Conservation (phyloP, 2,888 invertebrate genomes). For the Dicycla oo region DNA sequence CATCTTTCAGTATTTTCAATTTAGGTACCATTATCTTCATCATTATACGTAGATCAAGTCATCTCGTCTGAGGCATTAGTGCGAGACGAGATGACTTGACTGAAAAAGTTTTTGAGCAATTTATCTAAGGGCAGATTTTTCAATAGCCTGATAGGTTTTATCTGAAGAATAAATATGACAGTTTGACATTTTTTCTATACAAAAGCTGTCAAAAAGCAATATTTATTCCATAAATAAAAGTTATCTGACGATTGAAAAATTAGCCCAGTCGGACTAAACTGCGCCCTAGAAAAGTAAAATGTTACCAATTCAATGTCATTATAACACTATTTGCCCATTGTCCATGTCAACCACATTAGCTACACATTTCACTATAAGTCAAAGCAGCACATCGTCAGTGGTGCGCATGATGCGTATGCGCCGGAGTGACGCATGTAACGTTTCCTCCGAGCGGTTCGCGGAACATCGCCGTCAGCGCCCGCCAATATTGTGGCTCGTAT, state of each 20-base stretch:
- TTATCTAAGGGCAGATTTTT: no score
- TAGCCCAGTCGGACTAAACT: neutral
- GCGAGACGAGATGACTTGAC: no score
- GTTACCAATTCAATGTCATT: neutral
- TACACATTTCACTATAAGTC: conserved; percentile 15
- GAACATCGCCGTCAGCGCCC: conserved; percentile 54
- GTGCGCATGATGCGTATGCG: conserved; percentile 39
- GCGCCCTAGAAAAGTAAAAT: neutral
- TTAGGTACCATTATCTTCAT: neutral
- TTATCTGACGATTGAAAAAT: no score
- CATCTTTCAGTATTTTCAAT: neutral
- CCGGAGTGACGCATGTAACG: conserved; percentile 60
- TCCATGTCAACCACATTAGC: neutral
- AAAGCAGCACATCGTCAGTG: conserved; percentile 18
- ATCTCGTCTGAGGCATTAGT: neutral
- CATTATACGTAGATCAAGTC: neutral
- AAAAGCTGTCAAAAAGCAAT: no score
- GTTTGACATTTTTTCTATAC: no score
- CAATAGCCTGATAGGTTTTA: no score
- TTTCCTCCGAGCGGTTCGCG: conserved; percentile 58
- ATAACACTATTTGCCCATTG: neutral
- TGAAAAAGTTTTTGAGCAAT: neutral
- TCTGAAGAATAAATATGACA: no score
- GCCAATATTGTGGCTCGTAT: conserved; percentile 59
- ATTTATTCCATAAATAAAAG: no score